phyloP scores from a whole-genome alignment of 23 tunicate genomes.

The Styela plicata region DNA sequence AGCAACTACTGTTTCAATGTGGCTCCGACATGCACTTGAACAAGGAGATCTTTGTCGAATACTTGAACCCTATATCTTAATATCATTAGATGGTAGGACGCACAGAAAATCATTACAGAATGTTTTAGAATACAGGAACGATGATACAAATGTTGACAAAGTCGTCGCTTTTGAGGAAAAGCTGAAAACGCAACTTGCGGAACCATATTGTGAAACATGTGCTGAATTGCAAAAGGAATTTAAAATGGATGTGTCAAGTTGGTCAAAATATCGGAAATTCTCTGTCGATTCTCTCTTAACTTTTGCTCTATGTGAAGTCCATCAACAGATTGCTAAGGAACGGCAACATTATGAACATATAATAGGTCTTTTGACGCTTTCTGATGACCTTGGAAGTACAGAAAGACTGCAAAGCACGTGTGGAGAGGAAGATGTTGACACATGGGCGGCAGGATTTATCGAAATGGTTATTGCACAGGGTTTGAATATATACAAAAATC shows the following conservation, averaged over 20 bases:
- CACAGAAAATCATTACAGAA: conserved; percentile 38
- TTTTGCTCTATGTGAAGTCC: conserved; percentile 15
- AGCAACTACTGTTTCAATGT: conserved; percentile 39
- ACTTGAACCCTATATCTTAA: conserved; percentile 63
- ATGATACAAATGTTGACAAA: neutral
- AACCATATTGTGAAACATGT: conserved; percentile 1
- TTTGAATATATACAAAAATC: neutral
- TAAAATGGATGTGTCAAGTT: neutral
- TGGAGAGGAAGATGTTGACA: conserved; percentile 1
- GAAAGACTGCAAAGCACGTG: neutral
- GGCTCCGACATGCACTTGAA: conserved; percentile 80
- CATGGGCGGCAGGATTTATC: conserved; percentile 26
- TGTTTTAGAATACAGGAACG: conserved; percentile 6
- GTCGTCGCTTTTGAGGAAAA: neutral
- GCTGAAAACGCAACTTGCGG: neutral
- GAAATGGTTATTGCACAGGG: conserved; percentile 19
- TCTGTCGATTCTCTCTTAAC: conserved; percentile 6
- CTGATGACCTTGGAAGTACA: conserved; percentile 12
- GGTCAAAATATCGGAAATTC: neutral
- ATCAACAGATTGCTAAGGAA: conserved; percentile 18
- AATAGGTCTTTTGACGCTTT: conserved; percentile 20
- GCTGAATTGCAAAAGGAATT: neutral
- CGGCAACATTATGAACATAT: conserved; percentile 15
- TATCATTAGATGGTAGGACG: conserved; percentile 51
- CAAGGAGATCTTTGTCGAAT: conserved; percentile 61